Conservation (phyloP, 2,113 vertebrate genomes). For the Regulus satrapa region DNA sequence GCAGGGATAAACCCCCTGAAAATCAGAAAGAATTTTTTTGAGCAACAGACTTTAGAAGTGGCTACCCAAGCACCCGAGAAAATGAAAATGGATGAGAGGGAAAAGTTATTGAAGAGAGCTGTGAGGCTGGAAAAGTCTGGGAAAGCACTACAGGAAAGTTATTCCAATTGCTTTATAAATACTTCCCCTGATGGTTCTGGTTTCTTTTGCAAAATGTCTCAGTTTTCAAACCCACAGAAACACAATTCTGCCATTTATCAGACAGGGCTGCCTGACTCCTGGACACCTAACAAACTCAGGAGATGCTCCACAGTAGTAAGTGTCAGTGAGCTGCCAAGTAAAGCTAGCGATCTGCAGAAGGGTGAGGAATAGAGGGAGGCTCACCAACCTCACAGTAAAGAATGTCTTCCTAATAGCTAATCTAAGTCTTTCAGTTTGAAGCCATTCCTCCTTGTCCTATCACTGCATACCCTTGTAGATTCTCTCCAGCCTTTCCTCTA, state of each 20-base stretch:
- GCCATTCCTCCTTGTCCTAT: not conserved
- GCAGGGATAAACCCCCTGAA: not conserved
- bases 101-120: not conserved
- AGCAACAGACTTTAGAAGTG: not conserved
- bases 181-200: not conserved
- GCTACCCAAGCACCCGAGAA: not conserved
- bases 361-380: not conserved
- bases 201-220: not conserved
- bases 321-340: not conserved
- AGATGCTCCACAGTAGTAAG: not conserved
- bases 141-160: not conserved
- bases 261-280: not conserved
- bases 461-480: not conserved
- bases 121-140: not conserved
- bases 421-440: not conserved
- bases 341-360: not conserved
- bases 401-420: not conserved
- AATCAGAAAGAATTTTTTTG: not conserved
- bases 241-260: not conserved
- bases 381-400: not conserved
- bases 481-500: not conserved
- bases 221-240: not conserved
- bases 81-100: not conserved
- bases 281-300: not conserved
- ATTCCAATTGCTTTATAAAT: not conserved